phyloP scores from a whole-genome alignment of 2,888 invertebrate species.

The Neoaliturus tenellus region DNA sequence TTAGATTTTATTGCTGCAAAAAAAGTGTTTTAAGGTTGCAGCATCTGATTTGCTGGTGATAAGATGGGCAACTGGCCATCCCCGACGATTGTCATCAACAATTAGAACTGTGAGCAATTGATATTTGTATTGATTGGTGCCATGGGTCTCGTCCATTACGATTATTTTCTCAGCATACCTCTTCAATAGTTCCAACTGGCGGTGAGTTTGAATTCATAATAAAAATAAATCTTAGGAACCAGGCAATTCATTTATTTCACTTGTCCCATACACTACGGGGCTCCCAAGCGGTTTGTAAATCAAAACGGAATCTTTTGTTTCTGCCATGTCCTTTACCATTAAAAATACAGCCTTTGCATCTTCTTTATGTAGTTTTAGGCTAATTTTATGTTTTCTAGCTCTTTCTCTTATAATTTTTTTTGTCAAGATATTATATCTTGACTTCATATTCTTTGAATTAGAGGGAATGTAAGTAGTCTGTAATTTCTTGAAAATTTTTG shows the following conservation, averaged over 20 bases:
- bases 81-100: background rate
- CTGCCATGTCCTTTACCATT: background rate
- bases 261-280: background rate
- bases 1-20: background rate
- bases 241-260: background rate
- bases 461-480: conserved; percentile 2
- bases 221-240: background rate
- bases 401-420: conserved; percentile 27
- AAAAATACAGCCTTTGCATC: background rate
- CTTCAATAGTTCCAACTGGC: background rate
- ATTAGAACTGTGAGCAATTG: background rate
- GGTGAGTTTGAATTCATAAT: background rate
- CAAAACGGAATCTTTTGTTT: background rate
- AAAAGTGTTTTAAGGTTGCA: background rate
- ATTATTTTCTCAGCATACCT: background rate
- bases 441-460: too few species aligned
- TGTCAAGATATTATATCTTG: too few species aligned
- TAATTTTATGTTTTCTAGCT: background rate
- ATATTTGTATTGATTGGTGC: background rate
- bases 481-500: background rate
- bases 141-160: background rate
- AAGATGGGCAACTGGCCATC: background rate
- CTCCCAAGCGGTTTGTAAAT: background rate
- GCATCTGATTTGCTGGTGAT: background rate
- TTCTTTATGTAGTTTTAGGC: background rate